Percentiles rank a stretch among this genome's conserved stretches.
Evolutionary conservation across 2,797 vertebrate species (phyloP).

Genomic region (Enteromius treurensis): DNA sequence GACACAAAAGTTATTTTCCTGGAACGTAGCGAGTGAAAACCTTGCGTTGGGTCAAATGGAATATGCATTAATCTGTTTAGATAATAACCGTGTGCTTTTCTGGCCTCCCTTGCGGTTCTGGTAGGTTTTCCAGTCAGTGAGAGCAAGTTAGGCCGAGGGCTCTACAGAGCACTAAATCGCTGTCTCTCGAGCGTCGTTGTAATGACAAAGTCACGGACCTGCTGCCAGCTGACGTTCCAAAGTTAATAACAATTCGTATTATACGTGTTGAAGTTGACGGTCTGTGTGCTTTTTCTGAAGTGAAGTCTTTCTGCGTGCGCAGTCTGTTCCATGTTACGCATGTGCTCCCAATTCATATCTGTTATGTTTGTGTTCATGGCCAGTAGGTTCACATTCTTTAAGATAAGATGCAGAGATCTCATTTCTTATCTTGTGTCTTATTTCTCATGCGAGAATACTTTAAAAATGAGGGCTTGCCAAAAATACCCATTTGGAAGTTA

Average conservation of each 20-base stretch:
- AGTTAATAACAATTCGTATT: conserved; percentile 7
- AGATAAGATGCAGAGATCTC: conserved; percentile 8
- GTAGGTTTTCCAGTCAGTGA: conserved; percentile 48
- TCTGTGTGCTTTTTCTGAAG: conserved; percentile 29
- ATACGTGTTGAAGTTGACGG: conserved; percentile 33
- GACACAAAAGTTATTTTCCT: conserved; percentile 50
- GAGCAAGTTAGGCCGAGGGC: conserved; percentile 15
- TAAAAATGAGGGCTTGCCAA: background rate
- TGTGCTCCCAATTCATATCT: background rate
- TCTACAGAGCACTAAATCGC: conserved; percentile 43
- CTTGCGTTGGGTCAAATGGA: conserved; percentile 62
- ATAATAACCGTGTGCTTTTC: conserved; percentile 50
- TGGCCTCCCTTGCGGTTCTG: conserved; percentile 34
- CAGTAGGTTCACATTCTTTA: conserved; percentile 12
- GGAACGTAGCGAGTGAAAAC: conserved; percentile 34
- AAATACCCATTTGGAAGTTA: background rate
- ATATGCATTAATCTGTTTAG: conserved; percentile 55
- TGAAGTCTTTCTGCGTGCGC: background rate
- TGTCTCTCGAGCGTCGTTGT: conserved; percentile 41
- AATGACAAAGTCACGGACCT: conserved; percentile 36
- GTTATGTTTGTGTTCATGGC: conserved; percentile 1
- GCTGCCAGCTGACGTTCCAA: conserved; percentile 26
- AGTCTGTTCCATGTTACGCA: background rate
- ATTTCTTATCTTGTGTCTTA: background rate
- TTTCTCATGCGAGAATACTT: background rate